These are phyloP conservation scores for Diploptera punctata DNA, from an alignment of 2,888 invertebrate species.

Conservation along the genomic window DNA sequence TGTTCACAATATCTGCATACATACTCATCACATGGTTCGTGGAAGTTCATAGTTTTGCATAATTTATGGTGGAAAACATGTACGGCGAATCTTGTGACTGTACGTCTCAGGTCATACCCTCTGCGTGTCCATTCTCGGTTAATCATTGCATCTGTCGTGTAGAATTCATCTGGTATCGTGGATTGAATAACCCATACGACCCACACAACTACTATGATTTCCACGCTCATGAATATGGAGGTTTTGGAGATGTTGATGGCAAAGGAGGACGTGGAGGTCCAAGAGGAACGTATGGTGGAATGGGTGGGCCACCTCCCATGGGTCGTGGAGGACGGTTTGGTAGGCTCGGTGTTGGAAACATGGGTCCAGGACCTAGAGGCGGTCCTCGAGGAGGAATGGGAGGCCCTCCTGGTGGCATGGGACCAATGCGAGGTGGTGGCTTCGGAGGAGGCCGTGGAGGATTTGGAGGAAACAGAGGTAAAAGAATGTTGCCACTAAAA, in stretches of 20 bases:
- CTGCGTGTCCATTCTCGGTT: too few relatives aligned
- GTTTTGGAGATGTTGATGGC: conserved; percentile 67
- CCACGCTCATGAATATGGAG: conserved; percentile 95
- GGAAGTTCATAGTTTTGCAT: too few relatives aligned
- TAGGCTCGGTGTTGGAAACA: conserved; percentile 47
- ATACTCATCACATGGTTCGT: too few relatives aligned
- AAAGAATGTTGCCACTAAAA: conserved; percentile 47
- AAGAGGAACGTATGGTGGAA: conserved; percentile 48
- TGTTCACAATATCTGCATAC: too few relatives aligned
- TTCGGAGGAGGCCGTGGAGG: conserved; percentile 47
- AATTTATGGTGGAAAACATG: too few relatives aligned
- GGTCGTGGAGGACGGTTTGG: conserved; percentile 50
- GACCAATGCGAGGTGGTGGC: conserved; percentile 44
- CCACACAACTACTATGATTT: conserved; percentile 96
- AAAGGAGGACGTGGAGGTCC: conserved; percentile 55
- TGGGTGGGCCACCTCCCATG: conserved; percentile 48
- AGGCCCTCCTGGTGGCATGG: conserved; percentile 37
- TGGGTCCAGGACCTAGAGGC: conserved; percentile 49
- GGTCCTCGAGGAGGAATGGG: conserved; percentile 49
- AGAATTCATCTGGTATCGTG: too few relatives aligned
- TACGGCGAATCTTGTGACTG: too few relatives aligned
- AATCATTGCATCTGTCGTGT: too few relatives aligned
- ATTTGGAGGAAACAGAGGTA: conserved; percentile 49
- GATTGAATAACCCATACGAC: conserved; percentile 88
- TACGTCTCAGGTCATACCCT: too few relatives aligned